Percentiles rank a stretch among this genome's conserved stretches.
These are phyloP conservation scores for Linhomoeus sp. DNA, from an alignment of 2,888 invertebrate species.

Conservation along the genomic window DNA sequence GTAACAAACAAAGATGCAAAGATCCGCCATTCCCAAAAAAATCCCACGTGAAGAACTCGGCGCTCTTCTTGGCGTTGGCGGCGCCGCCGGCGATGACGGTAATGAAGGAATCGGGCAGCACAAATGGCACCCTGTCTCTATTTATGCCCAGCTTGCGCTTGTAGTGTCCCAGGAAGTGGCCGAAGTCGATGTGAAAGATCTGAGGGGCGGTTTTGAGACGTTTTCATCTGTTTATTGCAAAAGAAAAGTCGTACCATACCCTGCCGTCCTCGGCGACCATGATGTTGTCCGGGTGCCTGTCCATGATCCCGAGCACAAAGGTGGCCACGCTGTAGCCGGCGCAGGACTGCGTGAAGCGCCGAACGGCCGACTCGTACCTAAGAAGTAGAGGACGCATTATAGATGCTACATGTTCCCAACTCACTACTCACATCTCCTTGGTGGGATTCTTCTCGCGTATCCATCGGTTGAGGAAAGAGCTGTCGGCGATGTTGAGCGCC, in stretches of 20 bases:
- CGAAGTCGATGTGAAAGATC: conserved; percentile 45
- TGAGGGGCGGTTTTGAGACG: too few relatives aligned
- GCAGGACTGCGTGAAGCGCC: conserved; percentile 40
- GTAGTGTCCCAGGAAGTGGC: conserved; percentile 42
- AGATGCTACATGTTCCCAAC: too few relatives aligned
- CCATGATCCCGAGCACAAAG: conserved; percentile 42
- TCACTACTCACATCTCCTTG: conserved; percentile 23
- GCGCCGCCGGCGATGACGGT: conserved; percentile 39
- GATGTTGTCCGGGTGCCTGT: conserved; percentile 43
- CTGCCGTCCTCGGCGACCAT: conserved; percentile 41
- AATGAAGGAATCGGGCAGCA: conserved; percentile 41
- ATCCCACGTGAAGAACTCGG: too few relatives aligned
- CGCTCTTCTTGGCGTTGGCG: too few relatives aligned
- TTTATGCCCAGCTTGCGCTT: conserved; percentile 44
- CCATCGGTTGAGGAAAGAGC: conserved; percentile 36
- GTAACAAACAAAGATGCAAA: too few relatives aligned
- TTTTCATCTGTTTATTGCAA: too few relatives aligned
- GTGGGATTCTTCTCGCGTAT: conserved; percentile 31
- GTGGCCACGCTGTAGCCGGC: conserved; percentile 44
- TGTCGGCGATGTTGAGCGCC: background rate
- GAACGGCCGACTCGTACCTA: conserved; percentile 38
- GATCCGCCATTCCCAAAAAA: too few relatives aligned
- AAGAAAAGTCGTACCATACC: too few relatives aligned
- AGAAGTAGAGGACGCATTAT: too few relatives aligned
- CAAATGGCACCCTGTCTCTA: conserved; percentile 42